A percentile compares a stretch with the other conserved stretches of the same genome.
These are phyloP conservation scores for Sarcoramphus papa DNA, from an alignment of 2,797 vertebrate species.

Conservation along the genomic window DNA sequence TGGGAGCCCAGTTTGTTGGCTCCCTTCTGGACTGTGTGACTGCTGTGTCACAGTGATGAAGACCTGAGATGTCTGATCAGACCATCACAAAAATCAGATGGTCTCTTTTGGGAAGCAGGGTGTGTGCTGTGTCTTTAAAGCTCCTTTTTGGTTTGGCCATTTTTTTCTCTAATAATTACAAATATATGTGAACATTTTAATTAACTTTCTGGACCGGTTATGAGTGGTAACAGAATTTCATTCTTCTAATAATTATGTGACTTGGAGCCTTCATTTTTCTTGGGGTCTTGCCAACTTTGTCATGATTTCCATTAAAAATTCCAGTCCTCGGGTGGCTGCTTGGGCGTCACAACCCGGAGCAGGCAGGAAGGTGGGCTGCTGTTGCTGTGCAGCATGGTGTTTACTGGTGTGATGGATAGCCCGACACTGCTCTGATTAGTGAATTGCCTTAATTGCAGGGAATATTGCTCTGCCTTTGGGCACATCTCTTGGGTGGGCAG, in stretches of 20 bases:
- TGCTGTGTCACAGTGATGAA: neutral
- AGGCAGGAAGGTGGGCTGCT: neutral
- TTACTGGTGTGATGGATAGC: neutral
- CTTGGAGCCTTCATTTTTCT: neutral
- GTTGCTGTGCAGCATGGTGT: accelerated
- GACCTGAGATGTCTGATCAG: neutral
- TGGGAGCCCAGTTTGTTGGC: neutral
- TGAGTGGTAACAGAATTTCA: neutral
- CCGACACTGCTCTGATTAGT: neutral
- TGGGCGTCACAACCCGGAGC: neutral
- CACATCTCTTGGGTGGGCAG: neutral
- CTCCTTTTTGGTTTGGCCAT: neutral
- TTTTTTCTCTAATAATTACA: neutral
- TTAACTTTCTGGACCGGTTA: neutral
- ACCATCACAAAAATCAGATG: neutral
- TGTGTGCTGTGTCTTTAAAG: neutral
- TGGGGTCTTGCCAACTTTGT: neutral
- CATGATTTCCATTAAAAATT: neutral
- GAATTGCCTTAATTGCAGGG: neutral
- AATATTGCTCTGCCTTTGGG: neutral
- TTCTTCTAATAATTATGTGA: neutral
- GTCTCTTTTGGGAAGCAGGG: neutral
- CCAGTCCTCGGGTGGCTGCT: neutral
- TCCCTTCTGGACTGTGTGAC: neutral
- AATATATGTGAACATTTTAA: neutral